A percentile compares a stretch with the other conserved stretches of the same genome.
Evolutionary conservation across 2,888 invertebrate species (phyloP).

Genomic region (Gymnoscelis rufifasciata): DNA sequence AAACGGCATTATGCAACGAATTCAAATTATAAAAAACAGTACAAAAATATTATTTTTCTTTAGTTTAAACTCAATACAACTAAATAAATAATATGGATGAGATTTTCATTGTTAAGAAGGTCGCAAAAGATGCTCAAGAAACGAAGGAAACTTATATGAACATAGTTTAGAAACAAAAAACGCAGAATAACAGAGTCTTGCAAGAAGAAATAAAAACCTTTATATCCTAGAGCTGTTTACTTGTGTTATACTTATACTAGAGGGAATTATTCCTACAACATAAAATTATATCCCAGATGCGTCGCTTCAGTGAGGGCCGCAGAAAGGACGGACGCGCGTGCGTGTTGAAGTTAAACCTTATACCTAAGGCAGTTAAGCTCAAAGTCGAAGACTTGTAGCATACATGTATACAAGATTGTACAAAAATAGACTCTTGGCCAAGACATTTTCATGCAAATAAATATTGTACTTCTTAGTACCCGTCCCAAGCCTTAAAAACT

Average conservation of each 20-base stretch:
- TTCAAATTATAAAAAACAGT: slow-evolving; percentile 16
- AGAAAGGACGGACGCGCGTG: slow-evolving; percentile 20
- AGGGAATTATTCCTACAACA: slow-evolving; percentile 71
- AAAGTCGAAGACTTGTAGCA: slow-evolving; percentile 11
- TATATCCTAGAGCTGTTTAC: slow-evolving; percentile 55
- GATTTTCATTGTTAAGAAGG: slow-evolving; percentile 14
- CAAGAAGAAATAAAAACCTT: slow-evolving; percentile 47
- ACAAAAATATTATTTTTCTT: slow-evolving; percentile 21
- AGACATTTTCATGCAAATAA: slow-evolving; percentile 6
- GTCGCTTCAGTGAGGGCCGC: slow-evolving; percentile 28
- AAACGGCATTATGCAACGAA: slow-evolving; percentile 20
- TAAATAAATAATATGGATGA: slow-evolving; percentile 22
- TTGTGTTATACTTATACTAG: slow-evolving; percentile 62
- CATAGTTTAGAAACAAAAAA: slow-evolving; percentile 15
- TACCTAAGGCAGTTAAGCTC: slow-evolving; percentile 14
- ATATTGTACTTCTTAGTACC: slow-evolving; percentile 12
- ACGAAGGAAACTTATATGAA: slow-evolving; percentile 4
- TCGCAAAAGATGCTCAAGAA: slow-evolving; percentile 8
- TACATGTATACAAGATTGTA: slow-evolving; percentile 20
- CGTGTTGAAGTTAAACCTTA: slow-evolving; percentile 7
- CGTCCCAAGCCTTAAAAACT: not conserved
- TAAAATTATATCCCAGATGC: slow-evolving; percentile 55
- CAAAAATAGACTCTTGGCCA: slow-evolving; percentile 19
- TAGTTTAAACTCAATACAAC: slow-evolving; percentile 16
- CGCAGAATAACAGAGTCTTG: slow-evolving; percentile 33